These are phyloP conservation scores for Lepidocolaptes lacrymiger DNA, from an alignment of 2,797 vertebrate species.

Conservation along the genomic window DNA sequence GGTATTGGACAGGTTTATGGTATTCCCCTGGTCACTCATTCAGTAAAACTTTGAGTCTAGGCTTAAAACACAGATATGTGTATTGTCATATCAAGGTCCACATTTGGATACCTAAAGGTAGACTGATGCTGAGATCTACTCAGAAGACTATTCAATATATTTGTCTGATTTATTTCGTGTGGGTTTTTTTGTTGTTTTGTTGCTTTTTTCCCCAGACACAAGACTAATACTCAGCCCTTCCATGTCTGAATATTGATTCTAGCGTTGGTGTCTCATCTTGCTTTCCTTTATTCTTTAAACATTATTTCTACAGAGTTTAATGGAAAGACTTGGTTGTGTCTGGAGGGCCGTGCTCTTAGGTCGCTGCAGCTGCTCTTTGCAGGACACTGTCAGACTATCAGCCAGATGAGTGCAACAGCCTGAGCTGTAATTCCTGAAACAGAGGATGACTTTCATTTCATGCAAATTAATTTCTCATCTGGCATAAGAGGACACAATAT, in stretches of 20 bases:
- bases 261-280: not conserved
- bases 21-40: not conserved
- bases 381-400: not conserved
- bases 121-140: not conserved
- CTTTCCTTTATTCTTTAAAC: not conserved
- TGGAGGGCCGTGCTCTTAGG: not conserved
- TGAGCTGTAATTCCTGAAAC: not conserved
- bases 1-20: not conserved
- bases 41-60: not conserved
- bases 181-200: too few species aligned
- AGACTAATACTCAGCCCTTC: not conserved
- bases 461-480: constrained; percentile 20
- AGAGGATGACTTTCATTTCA: not conserved
- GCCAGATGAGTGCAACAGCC: not conserved
- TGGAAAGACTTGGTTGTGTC: not conserved
- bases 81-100: not conserved
- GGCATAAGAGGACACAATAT: not conserved
- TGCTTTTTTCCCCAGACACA: not conserved
- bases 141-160: not conserved
- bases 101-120: not conserved
- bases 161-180: not conserved
- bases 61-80: not conserved
- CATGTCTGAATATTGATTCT: not conserved
- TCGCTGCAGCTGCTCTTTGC: not conserved
- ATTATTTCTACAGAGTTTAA: not conserved